A percentile compares a stretch with the other conserved stretches of the same genome.
phyloP scores from a whole-genome alignment of 2,797 vertebrate species.

The Ctenochaetus hawaiiensis region DNA sequence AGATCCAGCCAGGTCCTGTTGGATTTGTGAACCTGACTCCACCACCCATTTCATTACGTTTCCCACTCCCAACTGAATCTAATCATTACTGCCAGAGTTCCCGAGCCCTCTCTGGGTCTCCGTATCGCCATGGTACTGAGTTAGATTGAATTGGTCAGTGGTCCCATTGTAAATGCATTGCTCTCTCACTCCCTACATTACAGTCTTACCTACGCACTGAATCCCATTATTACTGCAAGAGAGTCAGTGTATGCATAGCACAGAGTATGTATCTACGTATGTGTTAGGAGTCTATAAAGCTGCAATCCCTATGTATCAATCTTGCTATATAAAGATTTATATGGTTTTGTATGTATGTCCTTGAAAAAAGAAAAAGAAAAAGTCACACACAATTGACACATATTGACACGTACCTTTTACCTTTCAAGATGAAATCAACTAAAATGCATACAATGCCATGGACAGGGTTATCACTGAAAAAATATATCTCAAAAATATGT shows the following conservation, averaged over 20 bases:
- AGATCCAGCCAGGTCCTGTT: constrained; percentile 60
- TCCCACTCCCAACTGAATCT: constrained; percentile 78
- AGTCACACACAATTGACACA: constrained; percentile 27
- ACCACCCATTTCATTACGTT: constrained; percentile 78
- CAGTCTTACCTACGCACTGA: constrained; percentile 78
- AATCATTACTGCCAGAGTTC: constrained; percentile 78
- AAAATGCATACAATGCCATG: constrained; percentile 23
- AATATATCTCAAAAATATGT: constrained; percentile 1
- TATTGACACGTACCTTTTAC: constrained; percentile 3
- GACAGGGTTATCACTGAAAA: constrained; percentile 1
- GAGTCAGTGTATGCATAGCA: constrained; percentile 48
- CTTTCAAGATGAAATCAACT: constrained; percentile 23
- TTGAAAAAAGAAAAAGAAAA: not conserved
- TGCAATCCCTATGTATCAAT: constrained; percentile 32
- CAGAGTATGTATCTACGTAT: constrained; percentile 38
- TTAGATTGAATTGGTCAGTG: constrained; percentile 84
- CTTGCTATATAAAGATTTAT: constrained; percentile 19
- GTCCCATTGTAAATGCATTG: constrained; percentile 86
- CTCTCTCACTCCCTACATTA: constrained; percentile 78
- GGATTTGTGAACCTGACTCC: constrained; percentile 65
- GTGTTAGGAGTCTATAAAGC: constrained; percentile 30
- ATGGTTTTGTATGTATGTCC: constrained; percentile 9
- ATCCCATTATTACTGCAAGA: constrained; percentile 72
- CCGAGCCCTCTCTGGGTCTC: constrained; percentile 65
- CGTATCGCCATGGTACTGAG: constrained; percentile 66